Evolutionary conservation across 2,113 vertebrate genomes (phyloP).

Genomic region (Alces alces): DNA sequence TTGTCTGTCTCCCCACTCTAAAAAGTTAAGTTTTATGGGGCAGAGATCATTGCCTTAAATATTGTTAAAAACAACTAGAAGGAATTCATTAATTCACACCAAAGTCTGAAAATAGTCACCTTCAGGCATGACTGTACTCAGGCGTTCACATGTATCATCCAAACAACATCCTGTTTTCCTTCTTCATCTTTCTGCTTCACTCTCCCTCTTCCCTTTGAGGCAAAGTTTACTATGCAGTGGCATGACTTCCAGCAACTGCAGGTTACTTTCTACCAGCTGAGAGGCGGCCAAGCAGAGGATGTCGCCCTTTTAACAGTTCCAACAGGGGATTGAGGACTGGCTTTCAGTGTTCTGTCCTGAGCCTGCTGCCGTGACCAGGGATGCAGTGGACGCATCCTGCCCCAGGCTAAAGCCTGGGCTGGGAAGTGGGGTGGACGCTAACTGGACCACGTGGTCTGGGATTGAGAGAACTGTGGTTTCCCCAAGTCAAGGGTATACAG

Average conservation of each 20-base stretch:
- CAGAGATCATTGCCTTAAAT: background rate
- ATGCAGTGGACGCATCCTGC: too few relatives aligned
- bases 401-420: background rate
- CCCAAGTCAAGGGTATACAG: background rate
- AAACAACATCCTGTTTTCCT: background rate
- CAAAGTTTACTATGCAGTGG: background rate
- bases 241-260: background rate
- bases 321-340: background rate
- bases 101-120: background rate
- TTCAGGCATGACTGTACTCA: background rate
- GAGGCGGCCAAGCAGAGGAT: background rate
- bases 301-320: background rate
- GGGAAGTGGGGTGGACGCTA: background rate
- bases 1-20: background rate
- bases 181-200: background rate
- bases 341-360: background rate
- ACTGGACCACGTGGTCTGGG: background rate
- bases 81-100: background rate
- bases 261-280: background rate
- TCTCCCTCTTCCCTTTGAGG: background rate
- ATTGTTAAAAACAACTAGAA: background rate
- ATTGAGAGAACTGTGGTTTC: background rate
- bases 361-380: background rate
- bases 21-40: background rate
- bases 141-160: background rate